Conservation (phyloP, 1,140 invertebrate species). For the Sycophila sp. region DNA sequence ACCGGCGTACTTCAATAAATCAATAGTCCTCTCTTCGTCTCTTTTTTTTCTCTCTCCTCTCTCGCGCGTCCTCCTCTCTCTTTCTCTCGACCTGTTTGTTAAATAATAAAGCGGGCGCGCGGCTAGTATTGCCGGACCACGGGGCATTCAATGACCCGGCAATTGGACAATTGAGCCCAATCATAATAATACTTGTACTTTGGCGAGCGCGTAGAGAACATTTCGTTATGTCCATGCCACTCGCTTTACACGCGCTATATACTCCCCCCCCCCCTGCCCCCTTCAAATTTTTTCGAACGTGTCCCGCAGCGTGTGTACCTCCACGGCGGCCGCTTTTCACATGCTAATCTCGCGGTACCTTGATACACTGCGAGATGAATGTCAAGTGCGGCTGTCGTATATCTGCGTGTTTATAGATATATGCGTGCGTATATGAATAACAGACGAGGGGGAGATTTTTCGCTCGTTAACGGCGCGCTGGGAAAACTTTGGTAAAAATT, state of each 20-base stretch:
- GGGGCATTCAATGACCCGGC: slow-evolving; percentile 62
- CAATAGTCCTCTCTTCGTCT: slow-evolving; percentile 23
- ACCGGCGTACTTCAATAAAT: slow-evolving; percentile 7
- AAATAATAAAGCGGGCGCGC: slow-evolving; percentile 35
- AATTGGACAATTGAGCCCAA: slow-evolving; percentile 68
- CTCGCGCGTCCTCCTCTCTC: slow-evolving; percentile 28
- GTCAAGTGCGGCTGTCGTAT: no score
- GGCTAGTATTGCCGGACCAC: slow-evolving; percentile 19
- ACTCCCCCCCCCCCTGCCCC: not conserved
- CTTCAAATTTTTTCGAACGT: not conserved
- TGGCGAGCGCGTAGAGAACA: not conserved
- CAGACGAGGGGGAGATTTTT: no score
- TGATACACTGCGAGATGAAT: no score
- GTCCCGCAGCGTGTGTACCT: no score
- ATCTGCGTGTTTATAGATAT: no score
- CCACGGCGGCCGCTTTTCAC: not conserved
- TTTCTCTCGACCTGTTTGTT: slow-evolving; percentile 36
- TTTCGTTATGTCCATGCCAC: not conserved
- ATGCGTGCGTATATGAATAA: no score
- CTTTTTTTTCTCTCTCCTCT: slow-evolving; percentile 35
- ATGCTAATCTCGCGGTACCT: not conserved
- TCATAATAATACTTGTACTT: slow-evolving; percentile 57
- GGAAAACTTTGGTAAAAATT: not conserved
- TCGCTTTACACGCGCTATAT: not conserved
- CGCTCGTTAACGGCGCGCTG: not conserved